A percentile compares a stretch with the other conserved stretches of the same genome.
phyloP scores from a whole-genome alignment of 2,113 vertebrate species.

The Salvator merianae region DNA sequence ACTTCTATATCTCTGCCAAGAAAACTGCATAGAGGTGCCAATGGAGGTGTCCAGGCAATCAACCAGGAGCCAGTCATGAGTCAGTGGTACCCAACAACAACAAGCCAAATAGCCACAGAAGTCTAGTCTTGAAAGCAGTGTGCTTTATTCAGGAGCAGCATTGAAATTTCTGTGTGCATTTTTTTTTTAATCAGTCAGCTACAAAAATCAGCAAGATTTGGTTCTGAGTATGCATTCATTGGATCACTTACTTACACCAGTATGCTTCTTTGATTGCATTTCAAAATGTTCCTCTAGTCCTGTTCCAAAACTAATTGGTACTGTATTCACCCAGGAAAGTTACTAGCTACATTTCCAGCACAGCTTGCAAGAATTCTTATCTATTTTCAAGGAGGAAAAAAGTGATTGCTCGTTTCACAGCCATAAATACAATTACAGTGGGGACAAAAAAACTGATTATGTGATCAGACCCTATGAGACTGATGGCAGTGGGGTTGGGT shows the following conservation, averaged over 20 bases:
- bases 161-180: neutral
- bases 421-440: too few relatives aligned
- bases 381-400: too few relatives aligned
- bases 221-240: neutral
- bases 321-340: neutral
- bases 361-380: too few relatives aligned
- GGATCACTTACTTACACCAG: neutral
- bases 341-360: too few relatives aligned
- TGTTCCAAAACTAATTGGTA: neutral
- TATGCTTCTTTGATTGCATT: neutral
- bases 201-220: neutral
- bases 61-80: too few relatives aligned
- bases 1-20: too few relatives aligned
- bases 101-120: too few relatives aligned
- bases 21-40: too few relatives aligned
- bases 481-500: neutral
- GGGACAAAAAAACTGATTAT: neutral
- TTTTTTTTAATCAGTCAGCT: neutral
- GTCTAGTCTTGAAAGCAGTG: neutral
- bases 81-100: too few relatives aligned
- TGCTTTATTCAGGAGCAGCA: too few relatives aligned
- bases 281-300: neutral
- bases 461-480: neutral
- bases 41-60: too few relatives aligned
- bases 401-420: too few relatives aligned